A percentile compares a stretch with the other conserved stretches of the same genome.
Conservation (phyloP, 2,113 vertebrate genomes). For the Salminus brasiliensis region DNA sequence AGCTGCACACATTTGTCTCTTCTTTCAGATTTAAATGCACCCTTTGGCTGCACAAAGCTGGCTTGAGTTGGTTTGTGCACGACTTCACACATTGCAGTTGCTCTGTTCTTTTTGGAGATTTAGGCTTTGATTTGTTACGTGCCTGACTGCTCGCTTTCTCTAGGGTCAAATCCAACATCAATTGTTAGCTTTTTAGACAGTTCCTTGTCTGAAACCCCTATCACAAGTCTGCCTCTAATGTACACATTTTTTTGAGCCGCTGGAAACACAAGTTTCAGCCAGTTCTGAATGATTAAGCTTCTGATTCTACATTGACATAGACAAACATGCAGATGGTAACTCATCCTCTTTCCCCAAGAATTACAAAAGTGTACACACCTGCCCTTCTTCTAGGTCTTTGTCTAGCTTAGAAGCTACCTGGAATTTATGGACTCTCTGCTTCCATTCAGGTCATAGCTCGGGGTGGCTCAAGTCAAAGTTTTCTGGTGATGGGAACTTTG, state of each 20-base stretch:
- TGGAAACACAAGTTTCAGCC: neutral
- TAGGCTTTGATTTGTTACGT: no score
- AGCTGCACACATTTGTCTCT: no score
- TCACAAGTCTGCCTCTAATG: constrained; percentile 19
- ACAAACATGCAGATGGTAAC: neutral
- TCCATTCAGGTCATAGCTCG: constrained; percentile 19
- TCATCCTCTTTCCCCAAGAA: constrained; percentile 9
- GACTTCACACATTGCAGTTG: no score
- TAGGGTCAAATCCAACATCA: no score
- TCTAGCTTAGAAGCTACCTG: constrained; percentile 11
- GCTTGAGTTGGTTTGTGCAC: no score
- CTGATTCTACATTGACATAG: neutral
- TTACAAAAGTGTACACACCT: constrained; percentile 25
- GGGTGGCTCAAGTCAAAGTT: constrained; percentile 21
- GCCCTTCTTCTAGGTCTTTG: constrained; percentile 15
- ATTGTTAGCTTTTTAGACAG: constrained; percentile 13
- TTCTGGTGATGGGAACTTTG: no score
- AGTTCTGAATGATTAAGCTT: neutral
- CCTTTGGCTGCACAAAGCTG: no score
- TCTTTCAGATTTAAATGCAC: no score
- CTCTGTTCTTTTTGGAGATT: no score
- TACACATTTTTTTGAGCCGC: neutral
- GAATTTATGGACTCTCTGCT: neutral
- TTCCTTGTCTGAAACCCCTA: neutral
- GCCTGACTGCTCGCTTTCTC: no score